A percentile compares a stretch with the other conserved stretches of the same genome.
These are phyloP conservation scores for Xylota sylvarum DNA, from an alignment of 2,888 invertebrate species.

Conservation along the genomic window DNA sequence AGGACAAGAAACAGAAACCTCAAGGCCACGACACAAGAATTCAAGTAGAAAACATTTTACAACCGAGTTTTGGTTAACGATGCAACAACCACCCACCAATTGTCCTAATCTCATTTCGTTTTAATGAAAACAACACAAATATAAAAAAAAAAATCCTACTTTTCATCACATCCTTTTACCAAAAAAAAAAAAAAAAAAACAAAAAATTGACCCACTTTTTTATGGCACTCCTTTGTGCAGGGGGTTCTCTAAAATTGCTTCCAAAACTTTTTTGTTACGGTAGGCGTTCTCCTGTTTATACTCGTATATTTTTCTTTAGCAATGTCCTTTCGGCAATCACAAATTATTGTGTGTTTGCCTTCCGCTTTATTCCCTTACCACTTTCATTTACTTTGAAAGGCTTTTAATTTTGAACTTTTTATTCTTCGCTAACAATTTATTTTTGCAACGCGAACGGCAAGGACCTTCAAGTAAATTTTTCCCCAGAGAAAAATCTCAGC, in stretches of 20 bases:
- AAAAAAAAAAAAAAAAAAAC: constrained; percentile 12
- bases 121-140: constrained; percentile 45
- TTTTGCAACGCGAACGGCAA: constrained; percentile 32
- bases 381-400: constrained; percentile 63
- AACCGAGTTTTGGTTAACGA: constrained; percentile 37
- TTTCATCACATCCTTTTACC: constrained; percentile 50
- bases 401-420: constrained; percentile 63
- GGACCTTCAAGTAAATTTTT: constrained; percentile 59
- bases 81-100: constrained; percentile 42
- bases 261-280: constrained; percentile 55
- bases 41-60: background rate
- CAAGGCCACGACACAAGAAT: constrained; percentile 21
- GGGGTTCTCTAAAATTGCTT: constrained; percentile 48
- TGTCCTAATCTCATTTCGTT: constrained; percentile 50
- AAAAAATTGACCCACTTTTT: constrained; percentile 52
- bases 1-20: background rate
- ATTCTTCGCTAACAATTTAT: constrained; percentile 58
- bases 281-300: constrained; percentile 45
- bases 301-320: background rate
- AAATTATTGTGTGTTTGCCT: constrained; percentile 38
- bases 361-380: constrained; percentile 45
- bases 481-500: constrained; percentile 71
- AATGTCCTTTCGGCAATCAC: constrained; percentile 64
- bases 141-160: constrained; percentile 34
- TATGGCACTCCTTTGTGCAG: constrained; percentile 26